Conservation (phyloP, 2,888 invertebrate species). For the Apamea crenata region DNA sequence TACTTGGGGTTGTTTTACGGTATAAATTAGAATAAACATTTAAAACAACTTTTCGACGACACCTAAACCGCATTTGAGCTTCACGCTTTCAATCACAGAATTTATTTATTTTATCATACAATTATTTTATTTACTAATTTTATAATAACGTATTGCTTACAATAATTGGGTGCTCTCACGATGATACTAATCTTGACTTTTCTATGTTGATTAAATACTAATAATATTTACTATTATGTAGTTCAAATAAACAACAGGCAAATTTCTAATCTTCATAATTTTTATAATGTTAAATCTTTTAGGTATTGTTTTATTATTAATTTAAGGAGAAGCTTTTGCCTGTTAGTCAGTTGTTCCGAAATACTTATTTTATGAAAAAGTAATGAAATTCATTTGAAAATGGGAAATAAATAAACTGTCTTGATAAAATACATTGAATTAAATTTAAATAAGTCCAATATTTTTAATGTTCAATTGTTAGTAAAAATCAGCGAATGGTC, state of each 20-base stretch:
- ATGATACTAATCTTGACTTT: slow-evolving; percentile 63
- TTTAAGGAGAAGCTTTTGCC: slow-evolving; percentile 24
- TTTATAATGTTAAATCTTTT: slow-evolving; percentile 7
- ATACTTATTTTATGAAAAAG: slow-evolving; percentile 39
- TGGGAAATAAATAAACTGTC: slow-evolving; percentile 1
- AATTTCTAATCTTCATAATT: slow-evolving; percentile 9
- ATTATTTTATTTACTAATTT: slow-evolving; percentile 61
- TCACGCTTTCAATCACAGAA: slow-evolving; percentile 73
- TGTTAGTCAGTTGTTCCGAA: slow-evolving; percentile 45
- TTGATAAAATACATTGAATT: slow-evolving; percentile 1
- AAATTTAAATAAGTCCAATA: slow-evolving; percentile 7
- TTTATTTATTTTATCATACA: slow-evolving; percentile 61
- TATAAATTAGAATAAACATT: slow-evolving; percentile 7
- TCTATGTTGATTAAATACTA: slow-evolving; percentile 60
- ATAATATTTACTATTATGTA: slow-evolving; percentile 48
- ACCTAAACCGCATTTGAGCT: slow-evolving; percentile 67
- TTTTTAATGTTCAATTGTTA: slow-evolving; percentile 13
- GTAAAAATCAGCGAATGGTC: slow-evolving; percentile 8
- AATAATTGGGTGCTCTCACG: slow-evolving; percentile 76
- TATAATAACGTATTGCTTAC: slow-evolving; percentile 70
- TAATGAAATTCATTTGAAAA: slow-evolving; percentile 29
- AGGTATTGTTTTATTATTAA: slow-evolving; percentile 10
- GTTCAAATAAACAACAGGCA: slow-evolving; percentile 55
- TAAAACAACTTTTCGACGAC: slow-evolving; percentile 33
- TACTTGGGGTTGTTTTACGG: neutral